Evolutionary conservation across 2,888 invertebrate genomes (phyloP).

Genomic region (Melieria omissa): DNA sequence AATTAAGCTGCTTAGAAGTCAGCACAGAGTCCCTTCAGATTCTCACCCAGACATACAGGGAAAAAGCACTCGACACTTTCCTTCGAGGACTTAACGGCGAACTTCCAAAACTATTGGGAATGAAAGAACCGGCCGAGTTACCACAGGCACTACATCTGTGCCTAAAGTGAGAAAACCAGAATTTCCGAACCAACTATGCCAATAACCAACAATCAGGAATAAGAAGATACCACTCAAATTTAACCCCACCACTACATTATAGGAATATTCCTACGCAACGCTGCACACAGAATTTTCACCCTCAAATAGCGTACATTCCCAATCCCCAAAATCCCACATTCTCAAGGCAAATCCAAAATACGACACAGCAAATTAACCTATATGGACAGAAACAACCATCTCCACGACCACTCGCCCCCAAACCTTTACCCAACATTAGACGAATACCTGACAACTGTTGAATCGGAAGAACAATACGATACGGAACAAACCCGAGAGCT

Average conservation of each 20-base stretch:
- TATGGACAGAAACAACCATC: background rate
- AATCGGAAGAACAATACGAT: background rate
- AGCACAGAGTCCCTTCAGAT: slow-evolving; percentile 37
- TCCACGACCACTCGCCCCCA: slow-evolving; percentile 15
- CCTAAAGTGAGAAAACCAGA: slow-evolving; percentile 37
- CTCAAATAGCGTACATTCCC: slow-evolving; percentile 29
- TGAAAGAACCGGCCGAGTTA: slow-evolving; percentile 43
- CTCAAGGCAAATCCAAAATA: slow-evolving; percentile 6
- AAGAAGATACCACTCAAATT: slow-evolving; percentile 22
- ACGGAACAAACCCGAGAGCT: background rate
- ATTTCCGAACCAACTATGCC: slow-evolving; percentile 28
- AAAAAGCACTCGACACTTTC: slow-evolving; percentile 47
- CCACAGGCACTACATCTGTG: slow-evolving; percentile 42
- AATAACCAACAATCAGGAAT: slow-evolving; percentile 20
- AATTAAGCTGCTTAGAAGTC: slow-evolving; percentile 43
- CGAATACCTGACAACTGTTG: too few relatives aligned
- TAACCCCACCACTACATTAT: background rate
- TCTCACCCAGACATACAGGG: slow-evolving; percentile 40
- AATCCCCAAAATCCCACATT: slow-evolving; percentile 8
- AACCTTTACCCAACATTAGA: too few relatives aligned
- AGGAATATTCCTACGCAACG: slow-evolving; percentile 9
- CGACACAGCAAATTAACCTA: background rate
- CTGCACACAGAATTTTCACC: slow-evolving; percentile 23
- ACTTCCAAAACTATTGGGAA: slow-evolving; percentile 39
- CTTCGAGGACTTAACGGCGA: slow-evolving; percentile 44